Evolutionary conservation across 2,113 vertebrate genomes (phyloP).

Genomic region (Oryctolagus cuniculus): mOryCun1.1 NC_091449.1:33461001-33461500

Average conservation of each 20-base stretch:
- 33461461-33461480: no score
- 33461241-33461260: not conserved
- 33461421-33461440: no score
- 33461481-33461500: no score
- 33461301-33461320: not conserved
- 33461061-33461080: constrained; percentile 80
- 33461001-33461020: constrained; percentile 86
- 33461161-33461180: constrained; percentile 77
- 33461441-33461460: no score
- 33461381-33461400: no score
- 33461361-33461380: no score
- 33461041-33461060: constrained; percentile 74
- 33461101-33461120: constrained; percentile 82
- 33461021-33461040: not conserved
- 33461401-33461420: no score
- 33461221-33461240: constrained; percentile 58
- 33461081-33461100: constrained; percentile 81
- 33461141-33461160: constrained; percentile 75
- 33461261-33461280: not conserved
- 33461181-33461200: constrained; percentile 84
- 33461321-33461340: not conserved
- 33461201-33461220: constrained; percentile 72
- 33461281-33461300: not conserved
- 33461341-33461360: not conserved
- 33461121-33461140: constrained; percentile 82